Conservation (phyloP, 2,113 vertebrate genomes). For the Malurus cyaneus region DNA sequence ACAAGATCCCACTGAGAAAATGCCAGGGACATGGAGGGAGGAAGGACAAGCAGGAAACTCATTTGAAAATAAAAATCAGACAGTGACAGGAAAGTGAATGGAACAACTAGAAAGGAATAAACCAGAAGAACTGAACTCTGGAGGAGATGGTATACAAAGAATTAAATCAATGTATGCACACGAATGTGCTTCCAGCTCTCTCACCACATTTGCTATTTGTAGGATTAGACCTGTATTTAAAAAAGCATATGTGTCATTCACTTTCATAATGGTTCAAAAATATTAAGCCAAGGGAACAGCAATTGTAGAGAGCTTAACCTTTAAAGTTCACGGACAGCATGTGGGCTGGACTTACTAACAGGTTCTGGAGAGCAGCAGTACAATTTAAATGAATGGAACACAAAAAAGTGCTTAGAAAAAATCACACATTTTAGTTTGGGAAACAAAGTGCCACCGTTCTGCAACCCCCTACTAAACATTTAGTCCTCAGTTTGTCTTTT, state of each 20-base stretch:
- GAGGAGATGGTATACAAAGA: background rate
- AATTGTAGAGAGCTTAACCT: background rate
- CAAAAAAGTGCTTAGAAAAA: background rate
- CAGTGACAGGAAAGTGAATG: background rate
- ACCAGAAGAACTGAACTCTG: background rate
- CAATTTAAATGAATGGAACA: background rate
- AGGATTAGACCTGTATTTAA: background rate
- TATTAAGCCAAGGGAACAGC: background rate
- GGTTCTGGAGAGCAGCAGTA: background rate
- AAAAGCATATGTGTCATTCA: background rate
- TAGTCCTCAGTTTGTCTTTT: background rate
- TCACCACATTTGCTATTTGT: background rate
- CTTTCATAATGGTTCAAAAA: background rate
- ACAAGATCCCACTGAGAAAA: background rate
- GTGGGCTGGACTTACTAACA: background rate
- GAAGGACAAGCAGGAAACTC: background rate
- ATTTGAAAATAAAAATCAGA: background rate
- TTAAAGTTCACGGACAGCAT: background rate
- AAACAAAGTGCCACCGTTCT: background rate
- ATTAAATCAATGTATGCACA: background rate
- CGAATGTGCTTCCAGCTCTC: background rate
- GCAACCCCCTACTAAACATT: background rate
- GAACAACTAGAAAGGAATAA: background rate
- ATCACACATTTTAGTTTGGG: background rate
- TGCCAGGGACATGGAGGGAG: background rate